These are phyloP conservation scores for Idris sp. DNA, from an alignment of 1,140 invertebrate genomes.

Conservation along the genomic window DNA sequence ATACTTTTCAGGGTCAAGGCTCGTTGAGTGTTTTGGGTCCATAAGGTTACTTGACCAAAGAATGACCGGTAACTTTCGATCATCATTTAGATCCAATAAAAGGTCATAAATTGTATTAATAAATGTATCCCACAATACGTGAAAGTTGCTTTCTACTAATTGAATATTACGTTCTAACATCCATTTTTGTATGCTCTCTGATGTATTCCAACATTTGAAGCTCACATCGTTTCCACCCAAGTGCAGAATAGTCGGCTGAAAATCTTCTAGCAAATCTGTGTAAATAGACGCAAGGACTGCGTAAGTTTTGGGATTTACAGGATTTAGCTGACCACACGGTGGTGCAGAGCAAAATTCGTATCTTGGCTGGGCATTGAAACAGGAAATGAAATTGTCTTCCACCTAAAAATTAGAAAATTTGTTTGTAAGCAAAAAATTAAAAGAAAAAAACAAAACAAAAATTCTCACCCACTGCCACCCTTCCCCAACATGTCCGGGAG, in stretches of 20 bases:
- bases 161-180: slow-evolving; percentile 82
- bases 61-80: slow-evolving; percentile 81
- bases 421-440: no score
- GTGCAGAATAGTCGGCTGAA: slow-evolving; percentile 87
- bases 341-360: slow-evolving; percentile 87
- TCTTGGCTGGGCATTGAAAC: slow-evolving; percentile 85
- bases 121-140: slow-evolving; percentile 87
- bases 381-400: slow-evolving; percentile 67
- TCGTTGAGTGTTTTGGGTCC: slow-evolving; percentile 80
- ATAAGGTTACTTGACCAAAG: slow-evolving; percentile 90
- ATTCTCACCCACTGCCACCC: slow-evolving; percentile 81
- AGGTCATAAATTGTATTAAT: slow-evolving; percentile 79
- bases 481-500: slow-evolving; percentile 90
- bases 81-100: slow-evolving; percentile 74
- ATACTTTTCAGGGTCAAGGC: slow-evolving; percentile 85
- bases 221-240: slow-evolving; percentile 92
- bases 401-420: slow-evolving; percentile 5
- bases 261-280: slow-evolving; percentile 81
- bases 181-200: slow-evolving; percentile 82
- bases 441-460: no score
- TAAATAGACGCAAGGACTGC: slow-evolving; percentile 84
- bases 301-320: slow-evolving; percentile 84
- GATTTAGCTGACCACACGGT: slow-evolving; percentile 90
- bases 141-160: slow-evolving; percentile 81
- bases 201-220: slow-evolving; percentile 86